Percentiles rank a stretch among this genome's conserved stretches.
Evolutionary conservation across 2,888 invertebrate species (phyloP).

Genomic region (Euplagia quadripunctaria): DNA sequence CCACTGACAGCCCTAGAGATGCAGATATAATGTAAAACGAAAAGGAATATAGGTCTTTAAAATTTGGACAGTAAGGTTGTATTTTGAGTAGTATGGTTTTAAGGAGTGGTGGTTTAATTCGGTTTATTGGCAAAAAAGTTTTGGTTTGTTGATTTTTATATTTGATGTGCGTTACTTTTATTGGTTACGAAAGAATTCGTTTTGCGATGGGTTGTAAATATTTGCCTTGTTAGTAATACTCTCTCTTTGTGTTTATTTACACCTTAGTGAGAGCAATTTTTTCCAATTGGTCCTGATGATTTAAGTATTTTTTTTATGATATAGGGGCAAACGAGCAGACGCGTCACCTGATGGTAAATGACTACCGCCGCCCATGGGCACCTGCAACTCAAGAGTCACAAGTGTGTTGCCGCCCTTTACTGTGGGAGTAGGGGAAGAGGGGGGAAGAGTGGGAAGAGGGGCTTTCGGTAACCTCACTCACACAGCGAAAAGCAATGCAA

Average conservation of each 20-base stretch:
- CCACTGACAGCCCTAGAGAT: slow-evolving; percentile 21
- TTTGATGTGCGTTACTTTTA: slow-evolving; percentile 37
- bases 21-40: background rate
- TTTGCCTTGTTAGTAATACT: slow-evolving; percentile 29
- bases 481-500: too few relatives aligned
- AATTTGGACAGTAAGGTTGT: background rate
- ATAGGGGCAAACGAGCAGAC: too few relatives aligned
- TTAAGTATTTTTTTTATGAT: too few relatives aligned
- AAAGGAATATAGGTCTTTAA: background rate
- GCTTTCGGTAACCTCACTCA: too few relatives aligned
- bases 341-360: too few relatives aligned
- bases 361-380: too few relatives aligned
- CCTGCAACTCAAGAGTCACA: too few relatives aligned
- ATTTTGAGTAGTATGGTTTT: background rate
- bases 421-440: too few relatives aligned
- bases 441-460: too few relatives aligned
- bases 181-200: slow-evolving; percentile 40
- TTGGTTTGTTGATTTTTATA: slow-evolving; percentile 26
- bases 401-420: too few relatives aligned
- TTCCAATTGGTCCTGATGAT: too few relatives aligned
- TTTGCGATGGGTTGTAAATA: slow-evolving; percentile 23
- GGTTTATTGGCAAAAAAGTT: slow-evolving; percentile 17
- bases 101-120: background rate
- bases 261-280: background rate
- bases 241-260: slow-evolving; percentile 27